phyloP scores from a whole-genome alignment of 2,797 vertebrate genomes.

The Sebastes umbrosus region DNA sequence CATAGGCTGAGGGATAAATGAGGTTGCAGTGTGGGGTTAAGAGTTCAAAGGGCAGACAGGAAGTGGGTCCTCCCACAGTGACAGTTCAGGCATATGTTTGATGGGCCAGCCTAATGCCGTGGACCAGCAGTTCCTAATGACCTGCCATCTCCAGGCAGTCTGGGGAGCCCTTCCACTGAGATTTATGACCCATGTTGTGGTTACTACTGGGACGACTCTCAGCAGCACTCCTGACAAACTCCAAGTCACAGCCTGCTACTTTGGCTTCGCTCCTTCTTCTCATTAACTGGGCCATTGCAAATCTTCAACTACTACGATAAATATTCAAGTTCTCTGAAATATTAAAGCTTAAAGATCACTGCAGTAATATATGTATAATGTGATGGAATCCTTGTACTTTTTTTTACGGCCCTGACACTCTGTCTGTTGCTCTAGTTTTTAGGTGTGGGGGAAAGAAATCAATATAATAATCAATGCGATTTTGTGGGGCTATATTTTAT shows the following conservation, averaged over 20 bases:
- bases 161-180: constrained; percentile 67
- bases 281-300: constrained; percentile 54
- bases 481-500: background rate
- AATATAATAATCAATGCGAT: no score
- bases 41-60: constrained; percentile 75
- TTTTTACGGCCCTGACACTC: background rate
- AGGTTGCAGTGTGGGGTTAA: constrained; percentile 37
- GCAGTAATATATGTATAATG: constrained; percentile 13
- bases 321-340: constrained; percentile 15
- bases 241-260: constrained; percentile 34
- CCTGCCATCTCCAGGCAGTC: constrained; percentile 67
- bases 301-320: constrained; percentile 19
- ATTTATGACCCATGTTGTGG: constrained; percentile 77
- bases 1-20: constrained; percentile 46
- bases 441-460: background rate
- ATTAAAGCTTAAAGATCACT: constrained; percentile 17
- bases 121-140: constrained; percentile 74
- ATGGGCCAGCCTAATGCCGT: constrained; percentile 59
- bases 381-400: constrained; percentile 15
- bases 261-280: constrained; percentile 37
- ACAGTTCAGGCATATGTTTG: constrained; percentile 66
- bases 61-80: constrained; percentile 71
- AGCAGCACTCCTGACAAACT: constrained; percentile 40
- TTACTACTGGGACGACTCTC: constrained; percentile 49
- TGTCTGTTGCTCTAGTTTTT: background rate